Evolutionary conservation across 1,140 invertebrate genomes (phyloP), one percentile per base, ranked within the genome.

Genomic region (Diabrotica undecimpunctata): DNA sequence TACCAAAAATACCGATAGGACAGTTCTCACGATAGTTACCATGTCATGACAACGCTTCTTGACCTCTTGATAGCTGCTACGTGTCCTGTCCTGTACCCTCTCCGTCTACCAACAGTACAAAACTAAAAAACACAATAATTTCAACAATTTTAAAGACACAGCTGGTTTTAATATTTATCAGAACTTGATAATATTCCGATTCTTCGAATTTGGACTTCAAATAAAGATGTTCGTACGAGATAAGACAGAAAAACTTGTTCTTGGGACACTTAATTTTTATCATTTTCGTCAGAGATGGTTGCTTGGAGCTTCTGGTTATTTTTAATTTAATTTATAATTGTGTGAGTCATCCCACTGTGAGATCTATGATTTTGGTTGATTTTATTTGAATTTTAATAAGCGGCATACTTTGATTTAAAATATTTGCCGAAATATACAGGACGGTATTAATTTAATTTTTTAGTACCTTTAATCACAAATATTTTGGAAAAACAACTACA

Each of bases 81-180:
- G 46, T 50, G 58, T 50, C 41, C 8, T 46, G n/a, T n/a, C 41
- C 8, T 46, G 8, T 60, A 39, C 58, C 39, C n/a, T 13, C 41
- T 50, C 12, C 13, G 25, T 39, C 8, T 14, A 46, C 39, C 41
- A 39, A n/a, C 13, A 35, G 10, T 50, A 13, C 12, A 39, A 9
- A 13, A 60, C 53, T 35, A 38, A 60, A 8, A 60, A 13, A 50
- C 5, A 14, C 5, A 35, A 60, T 12, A 35, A 60, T 51, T 60
- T 60, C 25, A 51, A 60, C 58, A 14, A 50, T 60, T 39, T 35
- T 11, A 51, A 51, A 50, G n/a, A 13, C 11, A 62, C 61, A 54
- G 51, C 52, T 62, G 51, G 12, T 36, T 62, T 62, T 62, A 62
- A 62, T 62, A 62, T 62, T 62, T 62, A 62, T 62, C 61, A 62